phyloP scores from a whole-genome alignment of 2,113 vertebrate species.

The Garra rufa region DNA sequence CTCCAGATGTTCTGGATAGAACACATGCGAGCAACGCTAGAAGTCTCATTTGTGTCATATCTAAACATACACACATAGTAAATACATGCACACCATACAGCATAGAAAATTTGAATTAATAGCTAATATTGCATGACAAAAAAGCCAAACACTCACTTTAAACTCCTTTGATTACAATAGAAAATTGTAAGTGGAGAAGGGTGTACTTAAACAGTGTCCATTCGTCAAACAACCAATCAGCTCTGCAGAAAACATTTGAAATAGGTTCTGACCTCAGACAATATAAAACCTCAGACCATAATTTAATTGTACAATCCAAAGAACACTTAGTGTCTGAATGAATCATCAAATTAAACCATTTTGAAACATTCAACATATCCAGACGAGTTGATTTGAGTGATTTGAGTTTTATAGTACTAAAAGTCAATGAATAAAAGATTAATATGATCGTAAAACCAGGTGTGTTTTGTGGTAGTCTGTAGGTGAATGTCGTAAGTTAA shows the following conservation, averaged over 20 bases:
- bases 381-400: neutral
- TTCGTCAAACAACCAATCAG: slow-evolving; percentile 36
- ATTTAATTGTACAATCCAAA: slow-evolving; percentile 41
- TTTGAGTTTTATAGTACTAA: neutral
- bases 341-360: neutral
- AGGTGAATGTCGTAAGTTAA: neutral
- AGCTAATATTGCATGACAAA: slow-evolving; percentile 8
- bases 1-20: slow-evolving; percentile 42
- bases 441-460: neutral
- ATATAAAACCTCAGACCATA: slow-evolving; percentile 5
- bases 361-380: neutral
- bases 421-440: neutral
- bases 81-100: neutral
- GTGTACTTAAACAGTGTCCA: slow-evolving; percentile 62
- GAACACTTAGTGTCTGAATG: neutral
- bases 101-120: neutral
- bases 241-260: slow-evolving; percentile 65
- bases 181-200: slow-evolving; percentile 1
- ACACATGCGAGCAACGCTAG: slow-evolving; percentile 54
- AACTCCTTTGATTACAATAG: neutral
- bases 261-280: slow-evolving; percentile 28
- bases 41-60: slow-evolving; percentile 59
- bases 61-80: slow-evolving; percentile 21
- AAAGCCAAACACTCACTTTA: slow-evolving; percentile 7
- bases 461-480: slow-evolving; percentile 8